Evolutionary conservation across 2,888 invertebrate species (phyloP).

Genomic region (Chesias legatella): DNA sequence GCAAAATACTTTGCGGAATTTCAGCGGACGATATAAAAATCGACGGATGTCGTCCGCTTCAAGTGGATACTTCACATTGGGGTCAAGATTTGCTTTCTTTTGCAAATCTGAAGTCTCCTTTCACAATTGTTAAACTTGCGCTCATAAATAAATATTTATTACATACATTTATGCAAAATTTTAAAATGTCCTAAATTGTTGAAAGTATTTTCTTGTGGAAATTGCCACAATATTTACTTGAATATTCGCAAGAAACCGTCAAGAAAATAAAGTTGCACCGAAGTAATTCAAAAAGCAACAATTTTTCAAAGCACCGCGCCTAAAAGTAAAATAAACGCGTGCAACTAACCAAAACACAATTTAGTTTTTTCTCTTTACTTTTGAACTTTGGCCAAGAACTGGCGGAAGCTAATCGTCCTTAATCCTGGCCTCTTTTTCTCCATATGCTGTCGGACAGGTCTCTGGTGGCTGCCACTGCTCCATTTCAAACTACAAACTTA

Average conservation of each 20-base stretch:
- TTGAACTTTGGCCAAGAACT: conserved; percentile 58
- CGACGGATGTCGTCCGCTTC: conserved; percentile 1
- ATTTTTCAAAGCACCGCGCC: conserved; percentile 51
- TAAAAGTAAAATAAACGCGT: conserved; percentile 45
- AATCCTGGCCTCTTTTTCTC: conserved; percentile 38
- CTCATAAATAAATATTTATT: too few species aligned
- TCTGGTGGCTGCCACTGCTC: background rate
- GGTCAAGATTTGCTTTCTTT: too few species aligned
- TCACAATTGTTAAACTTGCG: too few species aligned
- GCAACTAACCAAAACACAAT: conserved; percentile 39
- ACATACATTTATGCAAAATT: background rate
- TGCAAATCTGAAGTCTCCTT: too few species aligned
- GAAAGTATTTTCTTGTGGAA: too few species aligned
- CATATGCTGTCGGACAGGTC: conserved; percentile 12
- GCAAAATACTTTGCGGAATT: too few species aligned
- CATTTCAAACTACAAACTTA: background rate
- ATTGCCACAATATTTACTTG: conserved; percentile 23
- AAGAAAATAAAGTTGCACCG: conserved; percentile 11
- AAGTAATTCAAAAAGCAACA: conserved; percentile 49
- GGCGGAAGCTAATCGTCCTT: conserved; percentile 48
- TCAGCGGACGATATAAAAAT: background rate
- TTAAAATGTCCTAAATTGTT: too few species aligned
- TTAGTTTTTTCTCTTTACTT: conserved; percentile 49
- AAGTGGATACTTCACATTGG: too few species aligned
- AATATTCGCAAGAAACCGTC: conserved; percentile 24